Conservation (phyloP, 2,113 vertebrate species). For the Larimichthys polyactis region DNA sequence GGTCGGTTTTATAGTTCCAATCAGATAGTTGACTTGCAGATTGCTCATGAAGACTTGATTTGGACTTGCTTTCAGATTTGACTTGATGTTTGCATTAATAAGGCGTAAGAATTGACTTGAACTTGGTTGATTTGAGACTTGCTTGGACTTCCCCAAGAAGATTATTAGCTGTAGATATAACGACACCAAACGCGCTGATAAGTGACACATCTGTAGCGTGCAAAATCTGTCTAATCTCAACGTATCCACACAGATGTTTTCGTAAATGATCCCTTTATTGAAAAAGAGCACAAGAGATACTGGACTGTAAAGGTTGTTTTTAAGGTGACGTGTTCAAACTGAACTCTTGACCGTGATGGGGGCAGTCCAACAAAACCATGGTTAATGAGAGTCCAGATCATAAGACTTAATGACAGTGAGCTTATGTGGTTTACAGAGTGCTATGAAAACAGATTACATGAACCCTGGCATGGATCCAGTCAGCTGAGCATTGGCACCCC, state of each 20-base stretch:
- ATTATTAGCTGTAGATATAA: background rate
- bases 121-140: background rate
- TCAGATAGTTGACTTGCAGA: background rate
- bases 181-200: background rate
- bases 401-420: constrained; percentile 43
- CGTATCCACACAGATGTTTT: constrained; percentile 9
- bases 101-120: background rate
- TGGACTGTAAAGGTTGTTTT: background rate
- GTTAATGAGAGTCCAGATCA: constrained; percentile 46
- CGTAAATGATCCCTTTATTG: background rate
- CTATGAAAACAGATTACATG: constrained; percentile 61
- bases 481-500: constrained; percentile 30
- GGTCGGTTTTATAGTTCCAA: background rate
- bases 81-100: too few species aligned
- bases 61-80: background rate
- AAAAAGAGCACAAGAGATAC: background rate
- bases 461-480: constrained; percentile 53
- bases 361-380: background rate
- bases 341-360: background rate
- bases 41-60: background rate
- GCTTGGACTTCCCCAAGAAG: background rate
- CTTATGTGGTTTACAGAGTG: constrained; percentile 54
- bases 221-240: constrained; percentile 16
- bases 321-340: background rate
- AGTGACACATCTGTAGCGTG: background rate